Evolutionary conservation across 2,113 vertebrate species (phyloP).

Genomic region (Siniperca knerii): DNA sequence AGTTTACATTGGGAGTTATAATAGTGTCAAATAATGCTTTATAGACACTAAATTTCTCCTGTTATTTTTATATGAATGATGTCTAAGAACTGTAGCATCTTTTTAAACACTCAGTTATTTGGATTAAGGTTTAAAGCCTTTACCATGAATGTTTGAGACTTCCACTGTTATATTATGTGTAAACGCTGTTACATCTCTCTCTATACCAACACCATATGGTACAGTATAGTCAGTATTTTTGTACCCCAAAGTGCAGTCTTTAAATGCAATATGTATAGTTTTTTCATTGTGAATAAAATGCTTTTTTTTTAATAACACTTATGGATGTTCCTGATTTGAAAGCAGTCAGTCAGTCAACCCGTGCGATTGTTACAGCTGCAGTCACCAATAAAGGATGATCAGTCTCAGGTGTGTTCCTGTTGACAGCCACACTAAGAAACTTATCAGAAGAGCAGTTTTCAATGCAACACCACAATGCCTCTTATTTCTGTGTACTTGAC

Average conservation of each 20-base stretch:
- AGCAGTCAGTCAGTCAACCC: background rate
- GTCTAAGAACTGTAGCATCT: slow-evolving; percentile 20
- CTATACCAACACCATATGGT: background rate
- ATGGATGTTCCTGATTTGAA: background rate
- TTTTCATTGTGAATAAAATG: slow-evolving; percentile 64
- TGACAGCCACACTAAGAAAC: background rate
- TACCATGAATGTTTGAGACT: background rate
- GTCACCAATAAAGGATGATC: slow-evolving; percentile 24
- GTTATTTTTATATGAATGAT: slow-evolving; percentile 9
- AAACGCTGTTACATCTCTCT: slow-evolving; percentile 21
- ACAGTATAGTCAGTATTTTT: slow-evolving; percentile 19
- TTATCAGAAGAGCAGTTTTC: background rate
- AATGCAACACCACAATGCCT: slow-evolving; percentile 18
- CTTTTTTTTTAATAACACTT: slow-evolving; percentile 2
- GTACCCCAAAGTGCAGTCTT: background rate
- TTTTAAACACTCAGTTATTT: slow-evolving; percentile 13
- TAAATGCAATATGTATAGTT: slow-evolving; percentile 68
- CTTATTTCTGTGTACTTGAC: background rate
- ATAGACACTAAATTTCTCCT: background rate
- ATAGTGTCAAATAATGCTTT: slow-evolving; percentile 4
- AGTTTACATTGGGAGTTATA: background rate
- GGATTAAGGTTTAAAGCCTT: background rate
- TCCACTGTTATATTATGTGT: slow-evolving; percentile 14
- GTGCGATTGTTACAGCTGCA: background rate
- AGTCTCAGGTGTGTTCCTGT: slow-evolving; percentile 42